Evolutionary conservation across 2,113 vertebrate species (phyloP), one percentile per base, ranked within the genome.

Genomic region (Mustela nigripes): DNA sequence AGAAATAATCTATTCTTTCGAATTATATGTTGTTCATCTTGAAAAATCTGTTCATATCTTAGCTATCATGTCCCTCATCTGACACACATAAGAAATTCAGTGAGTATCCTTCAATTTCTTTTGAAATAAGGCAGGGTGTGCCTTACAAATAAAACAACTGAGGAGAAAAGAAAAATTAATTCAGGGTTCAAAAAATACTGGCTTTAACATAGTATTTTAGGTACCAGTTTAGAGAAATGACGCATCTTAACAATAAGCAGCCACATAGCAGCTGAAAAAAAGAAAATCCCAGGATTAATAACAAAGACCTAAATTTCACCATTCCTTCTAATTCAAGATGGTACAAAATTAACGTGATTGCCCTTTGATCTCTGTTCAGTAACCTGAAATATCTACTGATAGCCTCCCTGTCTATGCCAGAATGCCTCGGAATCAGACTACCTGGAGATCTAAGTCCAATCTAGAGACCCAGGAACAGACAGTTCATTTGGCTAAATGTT

Each of bases 1-100:
- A 80, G 62, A 97, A 97, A 96, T 89, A 28, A 33, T 11, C 22
- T 78, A 69, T 86, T 94, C 80, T 98, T 92, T 80, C 19, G 91
- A 76, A 80, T 45, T 74, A 39, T 86, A 82, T 94, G 82, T 71
- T 71, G 63, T 90, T 94, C 63, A 89, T 81, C 73, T 94, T 91
- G 22, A 95, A 89, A 84, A 87, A 12, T 67, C 67, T 95, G 62
- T 86, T 80, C 33, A 78, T 74, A 84, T 86, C 45, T 89, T 81
- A 91, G 58, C 18, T 83, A 28, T 92, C 78, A 28, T 42, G 11
- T 86, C 87, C 63, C 26, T 95, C 53, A 85, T 45, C 67, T 69
- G 67, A 76, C 24, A 33, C 26, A 78, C 5, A 65, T 83, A 92
- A 91, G 24, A 94, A 94, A 90, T 73, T 45, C 28, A 94, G 22